Evolutionary conservation across 2,797 vertebrate species (phyloP).

Genomic region (Caiman crocodilus): DNA sequence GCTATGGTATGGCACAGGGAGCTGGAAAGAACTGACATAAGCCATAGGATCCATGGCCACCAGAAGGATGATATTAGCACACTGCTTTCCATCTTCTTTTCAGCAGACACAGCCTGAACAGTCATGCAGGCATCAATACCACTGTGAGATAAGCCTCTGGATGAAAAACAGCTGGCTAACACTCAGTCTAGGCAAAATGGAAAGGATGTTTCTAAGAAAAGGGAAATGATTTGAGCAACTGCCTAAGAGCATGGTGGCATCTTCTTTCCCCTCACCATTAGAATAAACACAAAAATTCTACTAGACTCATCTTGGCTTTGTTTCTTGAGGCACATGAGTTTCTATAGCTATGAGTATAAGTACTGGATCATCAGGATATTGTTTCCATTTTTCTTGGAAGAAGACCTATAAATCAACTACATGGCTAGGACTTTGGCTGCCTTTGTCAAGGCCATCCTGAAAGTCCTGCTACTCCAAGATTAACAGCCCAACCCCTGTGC

Average conservation of each 20-base stretch:
- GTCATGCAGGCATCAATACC: constrained; percentile 6
- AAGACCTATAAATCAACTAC: too few relatives aligned
- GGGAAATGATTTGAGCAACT: background rate
- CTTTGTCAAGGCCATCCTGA: background rate
- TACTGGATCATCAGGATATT: background rate
- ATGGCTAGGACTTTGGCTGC: background rate
- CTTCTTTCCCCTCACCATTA: background rate
- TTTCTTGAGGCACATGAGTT: background rate
- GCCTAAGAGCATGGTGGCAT: background rate
- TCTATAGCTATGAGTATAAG: background rate
- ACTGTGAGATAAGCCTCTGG: constrained; percentile 54
- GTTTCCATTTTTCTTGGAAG: background rate
- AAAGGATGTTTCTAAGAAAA: constrained; percentile 39
- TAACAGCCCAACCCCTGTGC: background rate
- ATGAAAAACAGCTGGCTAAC: constrained; percentile 37
- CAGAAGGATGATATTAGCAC: constrained; percentile 28
- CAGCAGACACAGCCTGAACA: constrained; percentile 30
- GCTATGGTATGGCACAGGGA: background rate
- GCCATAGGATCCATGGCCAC: background rate
- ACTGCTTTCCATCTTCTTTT: background rate
- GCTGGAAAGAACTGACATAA: constrained; percentile 18
- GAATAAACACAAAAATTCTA: background rate
- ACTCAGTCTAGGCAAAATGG: constrained; percentile 50
- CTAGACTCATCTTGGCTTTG: rapidly evolving
- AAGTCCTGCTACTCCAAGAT: background rate